Conservation (phyloP, 2,797 vertebrate genomes). For the Oreonectes daqikongensis region DNA sequence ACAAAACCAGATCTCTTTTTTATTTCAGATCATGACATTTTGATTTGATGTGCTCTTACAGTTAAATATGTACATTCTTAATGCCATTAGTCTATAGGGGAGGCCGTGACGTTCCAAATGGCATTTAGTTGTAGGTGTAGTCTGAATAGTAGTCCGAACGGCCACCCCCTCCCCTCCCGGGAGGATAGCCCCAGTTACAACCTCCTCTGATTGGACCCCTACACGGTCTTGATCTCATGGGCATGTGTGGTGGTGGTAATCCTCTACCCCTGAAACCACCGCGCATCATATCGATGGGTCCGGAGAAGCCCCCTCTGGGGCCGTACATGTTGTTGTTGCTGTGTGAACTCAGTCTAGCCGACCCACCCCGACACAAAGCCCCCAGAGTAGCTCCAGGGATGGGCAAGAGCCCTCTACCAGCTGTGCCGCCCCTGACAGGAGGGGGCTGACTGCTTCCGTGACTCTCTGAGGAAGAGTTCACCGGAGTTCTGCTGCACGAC, state of each 20-base stretch:
- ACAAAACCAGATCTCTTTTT: constrained; percentile 74
- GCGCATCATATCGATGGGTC: constrained; percentile 67
- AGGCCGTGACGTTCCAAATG: constrained; percentile 60
- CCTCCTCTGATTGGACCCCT: constrained; percentile 72
- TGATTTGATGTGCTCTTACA: constrained; percentile 74
- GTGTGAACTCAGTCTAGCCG: constrained; percentile 46
- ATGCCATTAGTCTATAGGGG: constrained; percentile 70
- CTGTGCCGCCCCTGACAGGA: constrained; percentile 67
- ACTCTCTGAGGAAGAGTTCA: constrained; percentile 66
- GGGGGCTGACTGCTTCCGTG: constrained; percentile 58
- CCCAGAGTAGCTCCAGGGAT: constrained; percentile 54
- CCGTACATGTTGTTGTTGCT: constrained; percentile 66
- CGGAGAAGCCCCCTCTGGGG: constrained; percentile 64
- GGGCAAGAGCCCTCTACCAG: constrained; percentile 71
- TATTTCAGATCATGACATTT: constrained; percentile 51
- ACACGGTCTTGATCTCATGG: constrained; percentile 72
- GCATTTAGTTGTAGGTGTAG: constrained; percentile 77
- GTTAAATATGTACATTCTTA: constrained; percentile 82
- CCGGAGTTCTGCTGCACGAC: constrained; percentile 70
- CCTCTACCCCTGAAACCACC: constrained; percentile 74
- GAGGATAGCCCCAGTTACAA: constrained; percentile 76
- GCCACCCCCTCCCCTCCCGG: constrained; percentile 72
- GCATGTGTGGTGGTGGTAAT: constrained; percentile 58
- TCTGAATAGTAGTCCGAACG: constrained; percentile 75
- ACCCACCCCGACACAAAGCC: constrained; percentile 33